Evolutionary conservation across 1,140 invertebrate species (phyloP).

Genomic region (Polyergus mexicanus): DNA sequence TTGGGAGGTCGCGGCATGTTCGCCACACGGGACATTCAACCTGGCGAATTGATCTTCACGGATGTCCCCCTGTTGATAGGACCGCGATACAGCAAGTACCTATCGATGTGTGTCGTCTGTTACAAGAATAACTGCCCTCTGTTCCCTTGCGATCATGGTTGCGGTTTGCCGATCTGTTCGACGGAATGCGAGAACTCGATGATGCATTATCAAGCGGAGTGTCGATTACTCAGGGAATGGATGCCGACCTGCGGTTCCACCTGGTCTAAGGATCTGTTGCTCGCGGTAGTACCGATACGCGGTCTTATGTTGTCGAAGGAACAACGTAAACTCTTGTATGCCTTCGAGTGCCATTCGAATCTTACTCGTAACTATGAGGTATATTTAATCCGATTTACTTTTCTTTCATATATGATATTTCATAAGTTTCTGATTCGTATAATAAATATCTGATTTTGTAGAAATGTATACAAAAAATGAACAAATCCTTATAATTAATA

Average conservation of each 20-base stretch:
- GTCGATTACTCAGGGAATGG: slow-evolving; percentile 87
- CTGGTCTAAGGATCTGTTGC: slow-evolving; percentile 85
- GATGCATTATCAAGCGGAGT: slow-evolving; percentile 87
- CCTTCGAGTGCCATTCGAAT: slow-evolving; percentile 87
- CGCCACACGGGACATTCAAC: slow-evolving; percentile 88
- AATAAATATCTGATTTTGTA: neutral
- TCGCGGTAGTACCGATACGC: slow-evolving; percentile 88
- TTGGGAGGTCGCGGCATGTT: slow-evolving; percentile 90
- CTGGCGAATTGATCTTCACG: slow-evolving; percentile 90
- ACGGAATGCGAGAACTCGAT: slow-evolving; percentile 86
- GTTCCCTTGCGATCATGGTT: slow-evolving; percentile 87
- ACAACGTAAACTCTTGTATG: slow-evolving; percentile 87
- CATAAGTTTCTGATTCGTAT: neutral
- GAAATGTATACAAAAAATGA: neutral
- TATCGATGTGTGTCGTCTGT: slow-evolving; percentile 88
- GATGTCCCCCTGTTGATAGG: slow-evolving; percentile 90
- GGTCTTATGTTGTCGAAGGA: slow-evolving; percentile 87
- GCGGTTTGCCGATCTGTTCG: slow-evolving; percentile 88
- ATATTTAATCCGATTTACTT: neutral
- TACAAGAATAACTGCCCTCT: slow-evolving; percentile 84
- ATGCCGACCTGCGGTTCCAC: slow-evolving; percentile 84
- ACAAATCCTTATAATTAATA: neutral
- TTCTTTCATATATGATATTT: neutral
- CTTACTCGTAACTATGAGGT: slow-evolving; percentile 87
- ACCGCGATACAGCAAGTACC: slow-evolving; percentile 86